Evolutionary conservation across 2,797 vertebrate genomes (phyloP), one percentile per base, ranked within the genome.

Genomic region (Orientallactaga sibirica): DNA sequence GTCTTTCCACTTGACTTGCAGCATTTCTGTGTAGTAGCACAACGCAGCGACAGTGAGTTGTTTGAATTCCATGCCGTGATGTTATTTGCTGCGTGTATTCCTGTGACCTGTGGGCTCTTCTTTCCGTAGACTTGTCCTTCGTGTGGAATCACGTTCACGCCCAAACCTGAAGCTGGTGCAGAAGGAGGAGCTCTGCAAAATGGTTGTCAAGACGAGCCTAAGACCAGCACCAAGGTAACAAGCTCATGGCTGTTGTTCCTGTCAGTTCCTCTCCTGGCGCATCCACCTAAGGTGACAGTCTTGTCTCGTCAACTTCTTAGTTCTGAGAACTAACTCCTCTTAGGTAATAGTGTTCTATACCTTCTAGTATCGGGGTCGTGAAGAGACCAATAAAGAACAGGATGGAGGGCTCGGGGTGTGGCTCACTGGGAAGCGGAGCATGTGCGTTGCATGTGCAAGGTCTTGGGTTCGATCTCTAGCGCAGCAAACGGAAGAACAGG

Each of bases 181-280:
- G 99, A 99, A 80, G 99, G 99, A 95, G 98, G 97, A 92, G 92
- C 98, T 16, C 97, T 98, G 91, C 98, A 98, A 96, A 99, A 99
- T 77, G 99, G 99, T 96, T 98, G 99, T 98, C 98, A 98, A 95
- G 99, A 99, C 41, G 99, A 99, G 95, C 98, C 97, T 96, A 99
- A 98, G 97, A 98, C 96, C 96, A 98, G 92, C 97, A 96, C 83
- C 0, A 99, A 99, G 99, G 99, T 99, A 97, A 98, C 3, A 64
- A 1, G 96, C 55, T 95, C 91, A 2, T 58, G 76, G 86, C 58
- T 62, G 64, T 64, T n/a, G 68, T 94, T 94, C 85, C 91, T 82
- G 66, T 90, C 67, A 71, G 43, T 79, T 79, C 93, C 93, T 61
- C 20, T 95, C 91, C 87, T 66, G 86, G 55, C 25, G 83, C 48